These are phyloP conservation scores for Brachionus rubens DNA, from an alignment of 1,140 invertebrate species.

Conservation along the genomic window DNA sequence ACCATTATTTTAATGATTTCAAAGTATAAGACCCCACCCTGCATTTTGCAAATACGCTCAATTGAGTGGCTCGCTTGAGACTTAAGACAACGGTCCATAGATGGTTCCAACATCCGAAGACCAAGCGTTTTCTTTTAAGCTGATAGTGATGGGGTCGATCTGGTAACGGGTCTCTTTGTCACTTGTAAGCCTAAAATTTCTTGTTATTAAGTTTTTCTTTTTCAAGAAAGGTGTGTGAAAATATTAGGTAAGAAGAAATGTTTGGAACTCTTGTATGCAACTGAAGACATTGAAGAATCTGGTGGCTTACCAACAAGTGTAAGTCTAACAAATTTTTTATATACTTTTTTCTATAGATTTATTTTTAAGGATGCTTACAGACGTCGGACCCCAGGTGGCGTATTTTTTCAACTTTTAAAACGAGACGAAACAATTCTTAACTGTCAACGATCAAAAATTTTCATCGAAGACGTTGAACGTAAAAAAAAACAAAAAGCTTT, in stretches of 20 bases:
- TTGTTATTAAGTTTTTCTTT: slow-evolving; percentile 49
- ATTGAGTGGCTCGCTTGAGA: no score
- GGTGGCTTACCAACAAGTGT: slow-evolving; percentile 78
- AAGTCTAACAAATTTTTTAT: slow-evolving; percentile 49
- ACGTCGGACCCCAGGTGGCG: slow-evolving; percentile 75
- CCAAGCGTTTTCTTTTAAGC: no score
- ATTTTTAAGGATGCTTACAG: slow-evolving; percentile 70
- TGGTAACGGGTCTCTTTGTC: no score
- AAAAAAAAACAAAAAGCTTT: slow-evolving; percentile 27
- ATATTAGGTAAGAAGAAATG: slow-evolving; percentile 71
- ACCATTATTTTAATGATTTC: no score
- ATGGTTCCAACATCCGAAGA: no score
- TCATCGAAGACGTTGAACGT: not conserved
- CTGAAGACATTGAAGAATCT: slow-evolving; percentile 72
- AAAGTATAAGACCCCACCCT: no score
- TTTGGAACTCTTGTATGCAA: slow-evolving; percentile 72
- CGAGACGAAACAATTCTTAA: slow-evolving; percentile 61
- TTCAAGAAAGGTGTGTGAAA: slow-evolving; percentile 70
- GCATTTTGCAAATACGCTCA: no score
- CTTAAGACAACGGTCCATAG: no score
- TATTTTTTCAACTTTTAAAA: slow-evolving; percentile 76
- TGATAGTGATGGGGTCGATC: no score
- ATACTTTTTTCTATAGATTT: not conserved
- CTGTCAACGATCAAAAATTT: slow-evolving; percentile 36
- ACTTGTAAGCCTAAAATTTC: slow-evolving; percentile 19